Conservation (phyloP, 2,888 invertebrate species). For the Nemotelus nigrinus region DNA sequence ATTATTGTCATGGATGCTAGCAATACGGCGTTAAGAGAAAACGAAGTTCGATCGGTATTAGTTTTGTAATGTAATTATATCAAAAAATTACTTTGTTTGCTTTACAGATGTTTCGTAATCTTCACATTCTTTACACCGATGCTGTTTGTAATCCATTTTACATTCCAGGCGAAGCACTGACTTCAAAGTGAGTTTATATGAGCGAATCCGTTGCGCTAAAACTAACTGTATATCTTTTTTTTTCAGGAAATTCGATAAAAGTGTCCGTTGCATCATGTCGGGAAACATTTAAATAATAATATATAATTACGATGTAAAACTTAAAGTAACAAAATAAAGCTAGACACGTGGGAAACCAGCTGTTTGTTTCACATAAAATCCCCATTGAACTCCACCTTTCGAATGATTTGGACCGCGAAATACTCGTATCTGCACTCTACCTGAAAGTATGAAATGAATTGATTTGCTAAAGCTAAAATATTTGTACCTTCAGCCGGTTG, state of each 20-base stretch:
- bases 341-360: constrained; percentile 40
- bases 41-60: constrained; percentile 89
- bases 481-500: no score
- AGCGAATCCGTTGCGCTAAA: neutral
- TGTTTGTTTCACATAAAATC: constrained; percentile 51
- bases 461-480: neutral
- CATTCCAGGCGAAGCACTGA: constrained; percentile 88
- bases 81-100: neutral
- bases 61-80: neutral
- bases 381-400: constrained; percentile 50
- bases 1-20: constrained; percentile 92
- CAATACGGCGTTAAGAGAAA: constrained; percentile 87
- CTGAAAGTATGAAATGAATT: constrained; percentile 3
- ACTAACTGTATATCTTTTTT: neutral
- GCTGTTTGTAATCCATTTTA: constrained; percentile 98
- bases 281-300: constrained; percentile 57
- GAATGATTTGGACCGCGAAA: constrained; percentile 50
- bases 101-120: constrained; percentile 82
- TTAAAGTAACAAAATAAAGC: constrained; percentile 20
- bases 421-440: constrained; percentile 51
- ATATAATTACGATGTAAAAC: constrained; percentile 8
- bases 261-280: constrained; percentile 71
- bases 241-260: constrained; percentile 73
- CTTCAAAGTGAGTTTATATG: constrained; percentile 69
- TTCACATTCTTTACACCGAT: constrained; percentile 93